Evolutionary conservation across 2,113 vertebrate genomes (phyloP), one percentile per base, ranked within the genome.

Genomic region (Urocynchramus pylzowi): DNA sequence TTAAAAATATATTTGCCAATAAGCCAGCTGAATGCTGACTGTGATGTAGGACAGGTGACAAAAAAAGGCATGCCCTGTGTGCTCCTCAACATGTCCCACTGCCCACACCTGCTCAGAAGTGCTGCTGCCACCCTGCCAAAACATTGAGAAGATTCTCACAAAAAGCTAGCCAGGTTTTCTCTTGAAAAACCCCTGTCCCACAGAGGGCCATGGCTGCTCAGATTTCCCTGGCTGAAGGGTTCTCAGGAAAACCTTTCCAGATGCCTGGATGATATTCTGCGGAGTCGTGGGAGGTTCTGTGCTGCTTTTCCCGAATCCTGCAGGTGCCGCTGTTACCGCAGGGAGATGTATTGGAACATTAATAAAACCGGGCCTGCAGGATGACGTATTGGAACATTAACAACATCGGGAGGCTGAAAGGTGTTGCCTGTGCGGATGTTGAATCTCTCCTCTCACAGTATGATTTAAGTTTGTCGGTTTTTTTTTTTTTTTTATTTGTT

Each of bases 301-400:
- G 49, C 81, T 83, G 13, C 54, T 12, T 27, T 16, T 37, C 42
- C 70, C 37, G 30, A 39, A 35, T 75, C 87, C 94, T 91, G 84
- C 78, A 91, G 93, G 73, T 96, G 95, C 79, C 92, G 92, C 88
- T 93, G 64, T 81, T 83, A 47, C 79, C 24, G 31, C 71, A 74
- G 79, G 70, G 35, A 65, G 35, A 30, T 23, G 20, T 11, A 16
- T 26, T 27, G 44, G 39, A 63, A 42, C 15, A 5, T 6, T 13
- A 52, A 31, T 18, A 57, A 56, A 89, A 49, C 30, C 10, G 11
- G 63, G 54, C 63, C 71, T 37, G 45, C 71, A 65, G 75, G 50
- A 33, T 67, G 45, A 27, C 28, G 24, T 24, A 39, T 63, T 53
- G 37, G 42, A 80, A 47, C 30, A 16, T 3, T 39, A 75, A 35